These are phyloP conservation scores for Creontiades dilutus DNA, from an alignment of 2,888 invertebrate species.

Conservation along the genomic window DNA sequence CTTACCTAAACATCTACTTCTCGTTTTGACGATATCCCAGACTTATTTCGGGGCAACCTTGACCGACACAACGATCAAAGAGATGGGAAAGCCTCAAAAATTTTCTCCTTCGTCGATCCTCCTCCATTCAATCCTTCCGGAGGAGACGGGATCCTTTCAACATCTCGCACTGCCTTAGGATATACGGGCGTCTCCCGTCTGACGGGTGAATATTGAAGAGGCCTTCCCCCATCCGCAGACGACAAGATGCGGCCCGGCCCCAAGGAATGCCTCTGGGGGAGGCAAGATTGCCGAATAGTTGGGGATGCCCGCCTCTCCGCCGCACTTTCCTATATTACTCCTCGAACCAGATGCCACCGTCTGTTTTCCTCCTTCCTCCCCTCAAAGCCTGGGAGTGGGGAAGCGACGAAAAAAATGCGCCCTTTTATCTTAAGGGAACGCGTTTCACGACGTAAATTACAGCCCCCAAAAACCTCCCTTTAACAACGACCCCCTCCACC, in stretches of 20 bases:
- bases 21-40: too few species aligned
- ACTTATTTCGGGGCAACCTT: not conserved
- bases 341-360: conserved; percentile 23
- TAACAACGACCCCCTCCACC: not conserved
- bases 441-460: conserved; percentile 45
- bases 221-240: not conserved
- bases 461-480: not conserved
- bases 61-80: not conserved
- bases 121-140: not conserved
- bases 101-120: not conserved
- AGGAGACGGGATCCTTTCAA: not conserved
- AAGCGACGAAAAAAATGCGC: conserved; percentile 5
- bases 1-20: too few species aligned
- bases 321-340: conserved; percentile 42
- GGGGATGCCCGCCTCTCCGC: not conserved
- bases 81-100: not conserved
- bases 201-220: not conserved
- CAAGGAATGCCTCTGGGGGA: conserved; percentile 16
- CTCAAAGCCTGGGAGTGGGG: not conserved
- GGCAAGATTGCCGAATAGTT: conserved; percentile 38
- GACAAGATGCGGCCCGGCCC: not conserved
- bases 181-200: not conserved
- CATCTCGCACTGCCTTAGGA: not conserved
- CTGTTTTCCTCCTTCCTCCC: not conserved
- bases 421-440: conserved; percentile 44